Percentiles rank a stretch among this genome's conserved stretches.
Evolutionary conservation across 2,797 vertebrate species (phyloP).

Genomic region (Menidia menidia): DNA sequence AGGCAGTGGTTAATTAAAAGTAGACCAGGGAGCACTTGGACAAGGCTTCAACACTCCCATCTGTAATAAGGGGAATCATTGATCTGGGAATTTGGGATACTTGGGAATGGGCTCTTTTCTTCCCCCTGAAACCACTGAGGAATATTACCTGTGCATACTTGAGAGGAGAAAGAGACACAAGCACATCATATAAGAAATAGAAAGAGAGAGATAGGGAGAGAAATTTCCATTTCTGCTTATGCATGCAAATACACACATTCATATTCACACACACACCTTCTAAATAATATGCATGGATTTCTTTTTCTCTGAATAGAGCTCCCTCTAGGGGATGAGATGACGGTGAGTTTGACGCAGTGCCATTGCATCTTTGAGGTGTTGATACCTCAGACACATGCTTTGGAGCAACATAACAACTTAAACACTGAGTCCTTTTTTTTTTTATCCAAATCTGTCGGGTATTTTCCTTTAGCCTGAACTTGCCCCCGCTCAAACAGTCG

Average conservation of each 20-base stretch:
- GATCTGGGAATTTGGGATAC: conserved; percentile 83
- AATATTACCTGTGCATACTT: conserved; percentile 72
- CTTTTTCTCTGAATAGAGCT: conserved; percentile 70
- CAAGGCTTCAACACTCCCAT: conserved; percentile 71
- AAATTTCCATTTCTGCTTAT: conserved; percentile 80
- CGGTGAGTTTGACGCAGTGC: conserved; percentile 59
- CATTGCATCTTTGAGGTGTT: conserved; percentile 61
- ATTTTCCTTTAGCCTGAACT: conserved; percentile 37
- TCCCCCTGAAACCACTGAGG: conserved; percentile 61
- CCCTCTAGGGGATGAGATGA: conserved; percentile 71
- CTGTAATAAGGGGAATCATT: conserved; percentile 87
- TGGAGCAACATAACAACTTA: conserved; percentile 43
- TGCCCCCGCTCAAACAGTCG: conserved; percentile 23
- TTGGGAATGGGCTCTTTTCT: conserved; percentile 67
- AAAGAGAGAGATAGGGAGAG: conserved; percentile 37
- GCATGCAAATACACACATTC: conserved; percentile 73
- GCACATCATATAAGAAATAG: conserved; percentile 20
- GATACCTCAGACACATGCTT: conserved; percentile 51
- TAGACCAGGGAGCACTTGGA: conserved; percentile 81
- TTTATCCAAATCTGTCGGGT: conserved; percentile 37
- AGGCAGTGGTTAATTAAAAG: conserved; percentile 78
- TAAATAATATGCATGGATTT: conserved; percentile 74
- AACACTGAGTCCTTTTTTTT: conserved; percentile 41
- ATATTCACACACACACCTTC: conserved; percentile 53
- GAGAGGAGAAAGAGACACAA: conserved; percentile 34